Evolutionary conservation across 1,140 invertebrate genomes (phyloP).

Genomic region (Drosophila pseudoananassae): DNA sequence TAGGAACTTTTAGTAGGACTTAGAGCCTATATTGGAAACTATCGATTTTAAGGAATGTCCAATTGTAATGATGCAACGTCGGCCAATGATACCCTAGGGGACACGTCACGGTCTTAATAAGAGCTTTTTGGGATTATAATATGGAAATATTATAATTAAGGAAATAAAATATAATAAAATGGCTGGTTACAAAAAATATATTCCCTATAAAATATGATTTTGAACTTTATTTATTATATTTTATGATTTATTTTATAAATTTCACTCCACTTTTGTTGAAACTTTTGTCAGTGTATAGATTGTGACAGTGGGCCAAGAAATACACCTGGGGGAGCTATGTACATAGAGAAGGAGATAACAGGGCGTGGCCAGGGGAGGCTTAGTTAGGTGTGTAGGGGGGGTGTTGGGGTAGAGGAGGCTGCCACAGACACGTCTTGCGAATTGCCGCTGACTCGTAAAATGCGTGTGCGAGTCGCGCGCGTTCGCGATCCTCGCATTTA

Average conservation of each 20-base stretch:
- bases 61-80: no score
- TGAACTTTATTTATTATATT: not conserved
- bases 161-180: not conserved
- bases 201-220: not conserved
- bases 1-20: no score
- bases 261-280: not conserved
- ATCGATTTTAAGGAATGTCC: no score
- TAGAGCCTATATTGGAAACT: no score
- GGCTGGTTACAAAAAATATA: not conserved
- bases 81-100: no score
- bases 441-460: slow-evolving; percentile 73
- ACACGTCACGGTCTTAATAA: no score
- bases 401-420: not conserved
- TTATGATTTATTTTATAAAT: not conserved
- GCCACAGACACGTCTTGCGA: slow-evolving; percentile 29
- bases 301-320: slow-evolving; percentile 60
- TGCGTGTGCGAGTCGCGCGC: slow-evolving; percentile 79
- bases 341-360: not conserved
- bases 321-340: slow-evolving; percentile 33
- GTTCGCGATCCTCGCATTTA: slow-evolving; percentile 62
- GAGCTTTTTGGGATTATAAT: no score
- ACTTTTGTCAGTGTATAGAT: slow-evolving; percentile 17
- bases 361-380: slow-evolving; percentile 1
- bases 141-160: not conserved
- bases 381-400: not conserved